A percentile compares a stretch with the other conserved stretches of the same genome.
Evolutionary conservation across 2,797 vertebrate genomes (phyloP).

Genomic region (Phataginus tricuspis): DNA sequence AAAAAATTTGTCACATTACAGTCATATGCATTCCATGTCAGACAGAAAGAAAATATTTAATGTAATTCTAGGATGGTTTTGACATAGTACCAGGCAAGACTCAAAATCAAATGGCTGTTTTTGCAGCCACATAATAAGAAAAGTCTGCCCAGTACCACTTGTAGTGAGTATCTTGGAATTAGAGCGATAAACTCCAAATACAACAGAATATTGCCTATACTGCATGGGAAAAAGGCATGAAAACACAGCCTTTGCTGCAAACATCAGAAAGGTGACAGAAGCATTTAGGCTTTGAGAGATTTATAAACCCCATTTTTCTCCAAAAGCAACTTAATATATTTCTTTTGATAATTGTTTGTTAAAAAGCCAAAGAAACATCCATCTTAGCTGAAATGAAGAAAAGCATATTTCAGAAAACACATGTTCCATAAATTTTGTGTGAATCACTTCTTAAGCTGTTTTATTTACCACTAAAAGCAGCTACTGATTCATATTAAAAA

Average conservation of each 20-base stretch:
- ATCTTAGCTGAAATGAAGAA: not conserved
- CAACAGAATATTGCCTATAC: not conserved
- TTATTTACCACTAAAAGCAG: not conserved
- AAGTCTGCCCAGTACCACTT: not conserved
- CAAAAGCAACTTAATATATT: not conserved
- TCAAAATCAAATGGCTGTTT: constrained; percentile 15
- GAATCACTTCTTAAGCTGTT: not conserved
- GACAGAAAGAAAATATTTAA: not conserved
- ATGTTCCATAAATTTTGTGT: not conserved
- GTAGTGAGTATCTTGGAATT: not conserved
- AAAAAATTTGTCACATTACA: not conserved
- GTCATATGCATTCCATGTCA: not conserved
- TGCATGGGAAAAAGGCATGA: not conserved
- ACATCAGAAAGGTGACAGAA: not conserved
- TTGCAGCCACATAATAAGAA: not conserved
- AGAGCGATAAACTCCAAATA: not conserved
- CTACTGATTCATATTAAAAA: not conserved
- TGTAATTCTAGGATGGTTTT: not conserved
- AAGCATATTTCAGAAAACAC: not conserved
- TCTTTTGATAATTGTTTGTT: not conserved
- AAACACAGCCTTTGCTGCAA: not conserved
- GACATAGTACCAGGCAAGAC: not conserved
- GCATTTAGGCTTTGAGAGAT: not conserved
- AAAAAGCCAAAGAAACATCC: not conserved
- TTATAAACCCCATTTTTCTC: not conserved